Evolutionary conservation across 2,113 vertebrate species (phyloP).

Genomic region (Probosciger aterrimus): DNA sequence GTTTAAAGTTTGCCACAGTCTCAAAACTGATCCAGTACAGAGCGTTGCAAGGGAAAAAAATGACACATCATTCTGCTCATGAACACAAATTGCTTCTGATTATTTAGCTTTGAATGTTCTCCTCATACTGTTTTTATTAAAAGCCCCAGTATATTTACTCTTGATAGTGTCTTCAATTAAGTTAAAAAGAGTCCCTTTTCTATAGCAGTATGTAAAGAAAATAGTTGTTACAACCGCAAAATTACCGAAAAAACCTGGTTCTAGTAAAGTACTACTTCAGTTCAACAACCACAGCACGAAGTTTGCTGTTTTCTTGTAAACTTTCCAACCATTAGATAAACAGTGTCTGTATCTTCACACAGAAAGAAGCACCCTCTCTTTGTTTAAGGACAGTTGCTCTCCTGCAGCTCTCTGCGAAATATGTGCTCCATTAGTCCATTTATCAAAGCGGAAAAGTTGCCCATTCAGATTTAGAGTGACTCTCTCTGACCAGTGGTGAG

Average conservation of each 20-base stretch:
- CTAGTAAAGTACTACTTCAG: conserved; percentile 72
- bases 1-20: conserved; percentile 76
- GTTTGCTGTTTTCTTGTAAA: conserved; percentile 71
- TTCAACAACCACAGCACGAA: conserved; percentile 75
- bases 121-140: conserved; percentile 80
- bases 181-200: conserved; percentile 71
- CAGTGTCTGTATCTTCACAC: conserved; percentile 51
- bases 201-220: conserved; percentile 77
- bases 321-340: conserved; percentile 75
- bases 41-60: conserved; percentile 43
- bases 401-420: not conserved
- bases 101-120: conserved; percentile 77
- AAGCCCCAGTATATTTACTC: conserved; percentile 72
- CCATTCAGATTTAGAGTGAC: rapidly evolving
- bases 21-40: conserved; percentile 56
- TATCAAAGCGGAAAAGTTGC: not conserved
- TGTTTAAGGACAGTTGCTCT: not conserved
- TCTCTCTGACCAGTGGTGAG: not conserved
- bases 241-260: conserved; percentile 77
- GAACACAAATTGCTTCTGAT: conserved; percentile 77
- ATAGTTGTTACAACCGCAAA: conserved; percentile 76
- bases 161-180: conserved; percentile 83
- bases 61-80: conserved; percentile 66
- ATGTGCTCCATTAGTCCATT: not conserved
- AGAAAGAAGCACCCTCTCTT: not conserved